Base-by-base conservation (phyloP, 2,888 invertebrate species). In the Spilarctia lutea region DNA sequence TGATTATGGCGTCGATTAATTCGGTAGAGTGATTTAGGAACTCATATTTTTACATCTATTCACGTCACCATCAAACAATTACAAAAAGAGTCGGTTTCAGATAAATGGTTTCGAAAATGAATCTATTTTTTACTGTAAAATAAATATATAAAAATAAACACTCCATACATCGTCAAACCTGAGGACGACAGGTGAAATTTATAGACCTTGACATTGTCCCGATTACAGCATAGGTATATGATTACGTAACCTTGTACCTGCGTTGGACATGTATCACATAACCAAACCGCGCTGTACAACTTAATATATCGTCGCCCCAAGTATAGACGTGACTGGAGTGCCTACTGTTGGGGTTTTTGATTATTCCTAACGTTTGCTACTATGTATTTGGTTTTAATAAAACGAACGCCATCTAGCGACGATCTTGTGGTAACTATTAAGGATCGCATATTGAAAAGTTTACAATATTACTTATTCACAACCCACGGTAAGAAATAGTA, bases 181-280 rank as follows among this genome's bases (percentile, higher is more conserved):
- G 67, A 35, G 30, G 16, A 56, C 42, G 68, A 63, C 68, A 68
- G 90, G 89, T 91, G 90, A 92, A 92, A 92, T 88, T 88, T 79
- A 81, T 78, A 79, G 86, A 91, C 93, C 93, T 93, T 93, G 93
- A 93, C 94, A 91, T 91, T 93, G 93, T 88, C 86, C 87, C 83
- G 89, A 84, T 90, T 92, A 90, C 86, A 84, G 83, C 86, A 86
- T 69, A 75, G 56, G 81, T 79, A 85, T 80, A 42, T 68, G 73
- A 85, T 94, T 93, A 91, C 92, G 89, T 91, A 90, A 92, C 82
- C 79, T 72, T 79, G 83, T 89, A 90, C 89, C 83, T 68, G 79
- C 81, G 79, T 88, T 79, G 77, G 81, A 88, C 92, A 91, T 89
- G 90, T 90, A 85, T 87, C 88, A 83, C 81, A 89, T 92, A 91